Percentiles rank a stretch among this genome's conserved stretches.
These are phyloP conservation scores for Pseudois nayaur DNA, from an alignment of 2,113 vertebrate species.

Conservation along the genomic window DNA sequence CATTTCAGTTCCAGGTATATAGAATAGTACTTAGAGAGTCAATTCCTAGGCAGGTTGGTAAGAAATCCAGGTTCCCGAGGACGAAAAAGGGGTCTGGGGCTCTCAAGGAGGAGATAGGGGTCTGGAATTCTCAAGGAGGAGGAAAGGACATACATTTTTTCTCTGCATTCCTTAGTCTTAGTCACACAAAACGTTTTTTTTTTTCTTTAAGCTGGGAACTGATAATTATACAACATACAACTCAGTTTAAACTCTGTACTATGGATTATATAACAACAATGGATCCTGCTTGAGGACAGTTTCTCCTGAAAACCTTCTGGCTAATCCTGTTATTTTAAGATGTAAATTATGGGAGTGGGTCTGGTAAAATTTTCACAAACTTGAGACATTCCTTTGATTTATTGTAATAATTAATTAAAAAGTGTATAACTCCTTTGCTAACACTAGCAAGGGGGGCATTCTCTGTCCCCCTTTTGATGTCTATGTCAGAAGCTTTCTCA, in stretches of 20 bases:
- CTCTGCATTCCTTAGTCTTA: neutral
- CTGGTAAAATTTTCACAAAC: neutral
- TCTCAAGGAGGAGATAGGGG: neutral
- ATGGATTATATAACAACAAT: too few relatives aligned
- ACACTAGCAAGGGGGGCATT: neutral
- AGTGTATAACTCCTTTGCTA: neutral
- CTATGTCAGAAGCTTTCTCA: neutral
- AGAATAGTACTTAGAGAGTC: neutral
- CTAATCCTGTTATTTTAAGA: neutral
- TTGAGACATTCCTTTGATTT: neutral
- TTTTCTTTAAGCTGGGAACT: neutral
- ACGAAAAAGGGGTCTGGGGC: neutral
- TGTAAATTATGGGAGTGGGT: neutral
- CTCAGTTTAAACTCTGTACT: too few relatives aligned
- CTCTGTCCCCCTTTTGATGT: neutral
- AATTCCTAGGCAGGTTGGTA: neutral
- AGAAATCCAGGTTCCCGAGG: neutral
- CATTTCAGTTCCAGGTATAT: neutral
- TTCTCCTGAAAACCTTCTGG: neutral
- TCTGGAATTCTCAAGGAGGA: neutral
- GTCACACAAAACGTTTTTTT: neutral
- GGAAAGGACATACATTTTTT: neutral
- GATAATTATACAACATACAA: neutral
- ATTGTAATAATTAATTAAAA: neutral
- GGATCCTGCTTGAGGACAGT: neutral